phyloP scores from a whole-genome alignment of 2,113 vertebrate genomes.

The Neofelis nebulosa region DNA sequence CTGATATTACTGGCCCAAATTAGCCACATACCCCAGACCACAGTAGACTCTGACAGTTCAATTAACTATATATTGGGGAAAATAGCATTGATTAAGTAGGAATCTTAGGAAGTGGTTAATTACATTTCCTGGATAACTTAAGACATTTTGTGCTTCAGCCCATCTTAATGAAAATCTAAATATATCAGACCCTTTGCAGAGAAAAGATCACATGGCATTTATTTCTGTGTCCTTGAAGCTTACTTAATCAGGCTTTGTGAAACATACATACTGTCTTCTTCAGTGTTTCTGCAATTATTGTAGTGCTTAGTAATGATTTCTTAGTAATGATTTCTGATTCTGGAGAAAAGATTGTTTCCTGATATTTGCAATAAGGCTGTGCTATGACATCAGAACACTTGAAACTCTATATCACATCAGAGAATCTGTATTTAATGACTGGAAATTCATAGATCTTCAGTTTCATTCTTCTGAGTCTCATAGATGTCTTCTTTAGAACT shows the following conservation, averaged over 20 bases:
- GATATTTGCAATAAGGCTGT: background rate
- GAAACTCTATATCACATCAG: background rate
- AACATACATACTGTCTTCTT: background rate
- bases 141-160: slow-evolving; percentile 60
- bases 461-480: background rate
- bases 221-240: slow-evolving; percentile 26
- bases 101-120: slow-evolving; percentile 67
- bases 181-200: slow-evolving; percentile 29
- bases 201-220: slow-evolving; percentile 38
- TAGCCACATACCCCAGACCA: background rate
- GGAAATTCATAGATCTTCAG: background rate
- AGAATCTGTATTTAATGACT: background rate
- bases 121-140: slow-evolving; percentile 64
- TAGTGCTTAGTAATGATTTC: background rate
- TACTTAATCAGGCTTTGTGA: background rate
- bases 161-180: slow-evolving; percentile 81
- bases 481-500: background rate
- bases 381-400: background rate
- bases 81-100: slow-evolving; percentile 66
- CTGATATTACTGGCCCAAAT: background rate
- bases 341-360: background rate
- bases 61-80: slow-evolving; percentile 60
- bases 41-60: slow-evolving; percentile 53
- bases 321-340: background rate
- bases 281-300: background rate